phyloP scores from a whole-genome alignment of 2,797 vertebrate genomes.

The Basileuterus tristriatus region DNA sequence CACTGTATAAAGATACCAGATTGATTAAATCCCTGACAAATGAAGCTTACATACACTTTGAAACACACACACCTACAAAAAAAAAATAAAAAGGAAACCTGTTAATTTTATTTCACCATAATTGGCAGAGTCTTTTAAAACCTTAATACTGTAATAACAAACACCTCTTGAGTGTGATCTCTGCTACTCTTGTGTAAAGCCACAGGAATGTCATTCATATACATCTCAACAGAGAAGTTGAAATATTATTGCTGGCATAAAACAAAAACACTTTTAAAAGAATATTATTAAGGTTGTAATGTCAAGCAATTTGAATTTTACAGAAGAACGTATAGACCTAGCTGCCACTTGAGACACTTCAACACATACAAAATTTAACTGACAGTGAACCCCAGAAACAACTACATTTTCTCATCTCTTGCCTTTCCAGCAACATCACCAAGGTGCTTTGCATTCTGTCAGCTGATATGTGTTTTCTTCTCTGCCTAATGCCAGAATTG shows the following conservation, averaged over 20 bases:
- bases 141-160: background rate
- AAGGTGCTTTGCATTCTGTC: background rate
- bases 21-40: background rate
- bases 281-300: background rate
- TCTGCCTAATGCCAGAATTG: background rate
- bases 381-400: background rate
- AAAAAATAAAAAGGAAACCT: background rate
- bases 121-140: background rate
- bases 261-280: background rate
- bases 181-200: background rate
- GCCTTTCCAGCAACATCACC: background rate
- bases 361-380: background rate
- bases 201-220: background rate
- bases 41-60: background rate
- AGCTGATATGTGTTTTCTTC: rapidly evolving
- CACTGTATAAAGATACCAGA: background rate
- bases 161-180: background rate
- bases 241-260: background rate
- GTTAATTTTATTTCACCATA: background rate
- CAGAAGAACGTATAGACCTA: background rate
- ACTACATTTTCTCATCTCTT: background rate
- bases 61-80: background rate
- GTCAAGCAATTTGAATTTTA: background rate
- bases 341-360: background rate
- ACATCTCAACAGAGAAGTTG: background rate